These are phyloP conservation scores for Gastracanthus pulcherrimus DNA, from an alignment of 2,888 invertebrate species.

Conservation along the genomic window DNA sequence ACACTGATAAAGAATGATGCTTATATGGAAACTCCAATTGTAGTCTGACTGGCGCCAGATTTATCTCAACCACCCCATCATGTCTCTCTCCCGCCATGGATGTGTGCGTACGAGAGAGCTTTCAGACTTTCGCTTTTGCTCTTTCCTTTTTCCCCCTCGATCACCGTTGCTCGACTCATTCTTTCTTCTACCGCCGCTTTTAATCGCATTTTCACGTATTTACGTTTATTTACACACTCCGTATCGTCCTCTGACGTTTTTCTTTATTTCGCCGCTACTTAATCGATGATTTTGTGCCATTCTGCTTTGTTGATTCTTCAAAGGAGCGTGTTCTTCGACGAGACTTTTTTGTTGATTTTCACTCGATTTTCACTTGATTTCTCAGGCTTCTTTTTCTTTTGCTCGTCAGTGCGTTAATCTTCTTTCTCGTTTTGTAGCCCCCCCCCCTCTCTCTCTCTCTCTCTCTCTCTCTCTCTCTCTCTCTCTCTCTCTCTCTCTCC, in stretches of 20 bases:
- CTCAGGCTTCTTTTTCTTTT: neutral
- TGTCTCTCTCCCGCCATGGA: constrained; percentile 64
- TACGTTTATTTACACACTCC: constrained; percentile 42
- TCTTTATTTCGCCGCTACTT: neutral
- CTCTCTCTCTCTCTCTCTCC: too few species aligned
- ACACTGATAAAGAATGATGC: neutral
- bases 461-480: too few species aligned
- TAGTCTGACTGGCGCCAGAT: constrained; percentile 69
- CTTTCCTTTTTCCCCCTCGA: neutral
- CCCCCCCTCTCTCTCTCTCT: too few species aligned
- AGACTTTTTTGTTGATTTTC: neutral
- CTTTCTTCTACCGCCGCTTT: neutral
- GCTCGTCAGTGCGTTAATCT: neutral
- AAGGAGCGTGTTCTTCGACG: neutral
- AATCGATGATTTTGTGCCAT: neutral
- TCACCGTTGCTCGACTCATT: neutral
- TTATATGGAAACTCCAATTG: constrained; percentile 49
- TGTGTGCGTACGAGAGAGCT: constrained; percentile 5
- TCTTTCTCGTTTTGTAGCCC: neutral
- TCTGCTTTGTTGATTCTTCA: too few species aligned
- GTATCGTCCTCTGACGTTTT: too few species aligned
- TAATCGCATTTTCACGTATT: constrained; percentile 53
- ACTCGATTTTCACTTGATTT: neutral
- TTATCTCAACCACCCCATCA: constrained; percentile 69
- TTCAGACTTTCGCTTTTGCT: neutral